Conservation (phyloP, 2,113 vertebrate species). For the Gadus chalcogrammus region DNA sequence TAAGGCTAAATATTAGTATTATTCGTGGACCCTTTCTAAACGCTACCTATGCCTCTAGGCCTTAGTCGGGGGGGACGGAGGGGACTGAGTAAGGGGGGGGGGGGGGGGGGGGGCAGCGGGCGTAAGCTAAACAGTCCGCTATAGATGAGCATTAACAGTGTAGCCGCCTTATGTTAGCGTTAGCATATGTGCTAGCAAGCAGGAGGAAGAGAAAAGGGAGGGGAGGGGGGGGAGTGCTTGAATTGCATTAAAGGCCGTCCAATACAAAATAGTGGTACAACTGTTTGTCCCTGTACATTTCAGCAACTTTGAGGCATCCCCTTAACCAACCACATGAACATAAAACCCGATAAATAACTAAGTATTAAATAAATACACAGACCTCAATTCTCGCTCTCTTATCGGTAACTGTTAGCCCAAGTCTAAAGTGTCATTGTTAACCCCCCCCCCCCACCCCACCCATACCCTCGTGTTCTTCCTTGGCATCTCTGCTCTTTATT, state of each 20-base stretch:
- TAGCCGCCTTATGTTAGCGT: too few relatives aligned
- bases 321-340: not conserved
- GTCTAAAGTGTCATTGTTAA: constrained; percentile 43
- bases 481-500: constrained; percentile 34
- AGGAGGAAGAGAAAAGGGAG: too few relatives aligned
- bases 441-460: not conserved
- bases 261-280: constrained; percentile 50
- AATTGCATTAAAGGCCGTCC: constrained; percentile 60
- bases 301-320: constrained; percentile 40
- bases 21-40: constrained; percentile 51
- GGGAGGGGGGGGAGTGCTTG: constrained; percentile 32
- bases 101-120: constrained; percentile 8
- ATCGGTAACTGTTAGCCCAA: constrained; percentile 6
- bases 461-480: constrained; percentile 39
- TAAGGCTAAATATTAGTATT: constrained; percentile 73
- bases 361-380: constrained; percentile 20
- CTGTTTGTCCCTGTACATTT: constrained; percentile 47
- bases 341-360: not conserved
- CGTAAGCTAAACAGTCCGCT: constrained; percentile 9
- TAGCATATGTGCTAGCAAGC: too few relatives aligned
- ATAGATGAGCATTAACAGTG: not conserved
- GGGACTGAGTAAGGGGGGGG: constrained; percentile 20
- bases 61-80: constrained; percentile 11
- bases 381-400: constrained; percentile 25
- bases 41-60: constrained; percentile 24